phyloP scores from a whole-genome alignment of 1,140 invertebrate genomes.

The Rhynchophorus ferrugineus region DNA sequence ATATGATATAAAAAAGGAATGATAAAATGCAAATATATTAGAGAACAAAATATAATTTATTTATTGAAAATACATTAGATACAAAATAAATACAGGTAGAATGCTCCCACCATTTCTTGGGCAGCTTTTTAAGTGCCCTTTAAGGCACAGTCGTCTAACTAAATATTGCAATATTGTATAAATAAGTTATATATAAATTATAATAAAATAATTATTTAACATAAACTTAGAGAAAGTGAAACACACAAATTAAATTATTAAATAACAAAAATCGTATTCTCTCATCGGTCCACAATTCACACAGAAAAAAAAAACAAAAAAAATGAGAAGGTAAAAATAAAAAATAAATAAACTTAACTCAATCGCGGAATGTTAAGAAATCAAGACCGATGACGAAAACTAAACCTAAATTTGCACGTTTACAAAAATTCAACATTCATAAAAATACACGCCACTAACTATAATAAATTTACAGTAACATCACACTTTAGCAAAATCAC shows the following conservation, averaged over 20 bases:
- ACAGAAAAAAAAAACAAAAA: slow-evolving; percentile 27
- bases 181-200: slow-evolving; percentile 45
- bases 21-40: slow-evolving; percentile 28
- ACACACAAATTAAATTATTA: slow-evolving; percentile 43
- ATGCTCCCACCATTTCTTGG: slow-evolving; percentile 25
- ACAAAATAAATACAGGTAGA: slow-evolving; percentile 39
- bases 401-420: slow-evolving; percentile 39
- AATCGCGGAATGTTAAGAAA: slow-evolving; percentile 39
- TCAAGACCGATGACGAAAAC: slow-evolving; percentile 38
- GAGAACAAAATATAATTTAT: slow-evolving; percentile 44
- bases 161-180: slow-evolving; percentile 35
- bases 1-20: not conserved
- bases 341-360: slow-evolving; percentile 37
- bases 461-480: slow-evolving; percentile 36
- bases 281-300: slow-evolving; percentile 36
- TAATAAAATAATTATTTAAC: slow-evolving; percentile 44
- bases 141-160: slow-evolving; percentile 30
- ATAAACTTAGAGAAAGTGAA: slow-evolving; percentile 40
- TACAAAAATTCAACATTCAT: slow-evolving; percentile 36
- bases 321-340: slow-evolving; percentile 25
- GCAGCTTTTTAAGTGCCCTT: slow-evolving; percentile 26
- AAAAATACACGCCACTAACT: slow-evolving; percentile 37
- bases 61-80: slow-evolving; percentile 38
- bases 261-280: slow-evolving; percentile 41
- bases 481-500: slow-evolving; percentile 43